A percentile compares a stretch with the other conserved stretches of the same genome.
Conservation (phyloP, 2,113 vertebrate species). For the Origma solitaria region DNA sequence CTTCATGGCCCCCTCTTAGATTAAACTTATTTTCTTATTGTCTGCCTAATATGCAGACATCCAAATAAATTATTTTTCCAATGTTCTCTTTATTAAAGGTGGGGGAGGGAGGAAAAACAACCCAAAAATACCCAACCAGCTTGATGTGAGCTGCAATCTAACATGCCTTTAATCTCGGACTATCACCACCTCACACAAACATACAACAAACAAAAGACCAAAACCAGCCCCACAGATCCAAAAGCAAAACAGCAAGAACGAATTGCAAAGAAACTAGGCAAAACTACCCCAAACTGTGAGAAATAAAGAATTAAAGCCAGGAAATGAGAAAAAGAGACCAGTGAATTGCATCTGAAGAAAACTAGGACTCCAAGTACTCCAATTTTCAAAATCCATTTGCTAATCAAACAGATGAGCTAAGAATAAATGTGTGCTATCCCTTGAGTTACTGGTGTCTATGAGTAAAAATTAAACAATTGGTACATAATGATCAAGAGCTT, state of each 20-base stretch:
- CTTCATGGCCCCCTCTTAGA: neutral
- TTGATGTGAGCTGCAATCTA: neutral
- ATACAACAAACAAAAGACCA: neutral
- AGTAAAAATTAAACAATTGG: neutral
- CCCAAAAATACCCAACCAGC: accelerated
- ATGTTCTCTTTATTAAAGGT: neutral
- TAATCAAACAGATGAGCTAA: neutral
- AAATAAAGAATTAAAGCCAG: neutral
- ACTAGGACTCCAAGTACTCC: neutral
- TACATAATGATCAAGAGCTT: neutral
- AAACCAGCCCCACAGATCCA: neutral
- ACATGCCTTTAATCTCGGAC: neutral
- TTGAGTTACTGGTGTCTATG: neutral
- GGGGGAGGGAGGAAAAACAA: neutral
- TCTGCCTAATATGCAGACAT: neutral
- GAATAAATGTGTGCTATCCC: neutral
- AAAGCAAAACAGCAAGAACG: neutral
- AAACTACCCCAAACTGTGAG: neutral
- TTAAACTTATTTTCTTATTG: neutral
- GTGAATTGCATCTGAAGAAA: neutral
- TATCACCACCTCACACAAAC: neutral
- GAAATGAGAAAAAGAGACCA: neutral
- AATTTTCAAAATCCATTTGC: neutral
- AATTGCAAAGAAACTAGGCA: neutral
- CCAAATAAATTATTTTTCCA: neutral